Conservation (phyloP, 1,140 invertebrate species). For the Drosophila eugracilis region DNA sequence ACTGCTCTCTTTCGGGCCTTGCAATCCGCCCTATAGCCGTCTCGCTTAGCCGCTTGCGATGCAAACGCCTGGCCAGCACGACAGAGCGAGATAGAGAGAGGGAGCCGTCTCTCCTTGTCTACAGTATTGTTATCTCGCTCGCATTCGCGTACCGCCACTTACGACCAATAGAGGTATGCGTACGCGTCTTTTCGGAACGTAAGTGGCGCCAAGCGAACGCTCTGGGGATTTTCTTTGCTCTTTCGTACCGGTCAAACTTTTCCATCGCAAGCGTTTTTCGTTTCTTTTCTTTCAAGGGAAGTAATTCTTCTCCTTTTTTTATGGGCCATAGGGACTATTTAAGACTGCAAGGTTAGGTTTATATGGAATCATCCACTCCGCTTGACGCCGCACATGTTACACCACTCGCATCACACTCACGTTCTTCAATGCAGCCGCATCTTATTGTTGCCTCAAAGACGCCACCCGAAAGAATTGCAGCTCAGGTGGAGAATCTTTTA, state of each 20-base stretch:
- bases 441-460: conserved; percentile 8
- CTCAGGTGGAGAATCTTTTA: conserved; percentile 6
- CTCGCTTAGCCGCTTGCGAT: conserved; percentile 39
- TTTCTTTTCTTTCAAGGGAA: neutral
- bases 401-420: conserved; percentile 15
- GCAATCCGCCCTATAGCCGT: conserved; percentile 32
- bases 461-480: conserved; percentile 7
- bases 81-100: conserved; percentile 28
- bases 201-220: conserved; percentile 54
- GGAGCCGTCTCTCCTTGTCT: conserved; percentile 38
- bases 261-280: conserved; percentile 51
- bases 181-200: conserved; percentile 54
- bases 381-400: conserved; percentile 18
- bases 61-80: conserved; percentile 49
- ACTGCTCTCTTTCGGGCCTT: conserved; percentile 27
- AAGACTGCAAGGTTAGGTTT: conserved; percentile 20
- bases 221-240: conserved; percentile 15
- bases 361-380: conserved; percentile 10
- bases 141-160: conserved; percentile 54
- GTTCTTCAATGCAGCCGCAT: neutral
- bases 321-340: conserved; percentile 2
- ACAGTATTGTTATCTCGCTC: conserved; percentile 43
- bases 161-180: conserved; percentile 58
- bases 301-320: neutral
- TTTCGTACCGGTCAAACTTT: conserved; percentile 34